A percentile compares a stretch with the other conserved stretches of the same genome.
Evolutionary conservation across 2,797 vertebrate species (phyloP).

Genomic region (Pogonophryne albipinna): DNA sequence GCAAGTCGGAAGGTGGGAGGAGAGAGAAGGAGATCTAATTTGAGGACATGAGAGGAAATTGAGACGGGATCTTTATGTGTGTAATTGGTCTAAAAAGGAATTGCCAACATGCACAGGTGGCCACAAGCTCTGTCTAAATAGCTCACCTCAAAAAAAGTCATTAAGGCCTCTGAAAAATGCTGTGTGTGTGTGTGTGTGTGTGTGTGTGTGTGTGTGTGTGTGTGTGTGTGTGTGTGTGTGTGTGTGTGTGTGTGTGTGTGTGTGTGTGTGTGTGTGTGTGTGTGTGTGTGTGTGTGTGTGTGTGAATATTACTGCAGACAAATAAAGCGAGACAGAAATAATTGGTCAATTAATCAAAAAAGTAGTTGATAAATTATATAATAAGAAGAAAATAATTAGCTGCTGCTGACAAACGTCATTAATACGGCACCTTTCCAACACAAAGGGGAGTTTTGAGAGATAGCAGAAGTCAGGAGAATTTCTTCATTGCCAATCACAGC

Average conservation of each 20-base stretch:
- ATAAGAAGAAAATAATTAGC: not conserved
- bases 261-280: not conserved
- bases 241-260: not conserved
- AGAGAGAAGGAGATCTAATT: slow-evolving; percentile 54
- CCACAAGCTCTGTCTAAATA: slow-evolving; percentile 50
- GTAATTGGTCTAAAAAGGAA: slow-evolving; percentile 72
- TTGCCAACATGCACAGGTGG: slow-evolving; percentile 66
- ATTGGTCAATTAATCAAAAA: not conserved
- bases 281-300: not conserved
- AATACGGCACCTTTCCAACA: not conserved
- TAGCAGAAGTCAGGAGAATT: not conserved
- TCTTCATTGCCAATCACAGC: not conserved
- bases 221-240: not conserved
- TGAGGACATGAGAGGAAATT: slow-evolving; percentile 69
- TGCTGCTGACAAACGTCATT: not conserved
- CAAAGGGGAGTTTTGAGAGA: not conserved
- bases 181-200: not conserved
- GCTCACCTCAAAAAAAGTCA: slow-evolving; percentile 69
- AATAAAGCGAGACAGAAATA: no score
- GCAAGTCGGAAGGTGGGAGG: slow-evolving; percentile 39
- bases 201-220: not conserved
- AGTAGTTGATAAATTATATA: not conserved
- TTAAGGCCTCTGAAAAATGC: slow-evolving; percentile 52
- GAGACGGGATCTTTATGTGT: slow-evolving; percentile 63
- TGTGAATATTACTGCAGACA: not conserved